A percentile compares a stretch with the other conserved stretches of the same genome.
phyloP scores from a whole-genome alignment of 2,888 invertebrate genomes.

The Allygus modestus region DNA sequence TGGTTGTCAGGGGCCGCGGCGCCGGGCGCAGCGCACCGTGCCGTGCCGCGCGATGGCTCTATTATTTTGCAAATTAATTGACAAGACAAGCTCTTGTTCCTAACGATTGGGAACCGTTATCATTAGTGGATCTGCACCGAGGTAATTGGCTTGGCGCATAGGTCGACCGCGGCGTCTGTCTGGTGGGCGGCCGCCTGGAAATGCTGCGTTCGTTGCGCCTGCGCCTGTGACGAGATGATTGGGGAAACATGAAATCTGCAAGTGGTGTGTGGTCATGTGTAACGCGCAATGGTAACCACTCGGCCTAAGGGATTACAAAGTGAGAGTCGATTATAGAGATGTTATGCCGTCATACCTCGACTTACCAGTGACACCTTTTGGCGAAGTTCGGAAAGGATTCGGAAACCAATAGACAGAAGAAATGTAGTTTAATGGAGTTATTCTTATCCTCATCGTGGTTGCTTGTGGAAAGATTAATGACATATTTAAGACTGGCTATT shows the following conservation, averaged over 20 bases:
- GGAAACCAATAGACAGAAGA: no score
- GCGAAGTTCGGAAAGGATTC: no score
- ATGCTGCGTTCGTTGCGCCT: neutral
- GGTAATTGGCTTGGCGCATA: neutral
- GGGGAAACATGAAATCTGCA: neutral
- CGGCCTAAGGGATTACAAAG: no score
- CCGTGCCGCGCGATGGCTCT: neutral
- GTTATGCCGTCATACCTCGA: no score
- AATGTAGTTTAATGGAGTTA: no score
- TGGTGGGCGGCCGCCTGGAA: neutral
- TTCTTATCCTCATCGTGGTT: no score
- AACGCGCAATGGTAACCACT: no score
- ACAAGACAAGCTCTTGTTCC: constrained; percentile 27
- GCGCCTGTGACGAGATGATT: neutral
- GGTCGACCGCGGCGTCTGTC: neutral
- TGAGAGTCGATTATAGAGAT: no score
- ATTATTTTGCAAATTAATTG: constrained; percentile 34
- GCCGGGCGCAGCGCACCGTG: neutral
- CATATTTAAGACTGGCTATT: no score
- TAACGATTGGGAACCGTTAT: constrained; percentile 43
- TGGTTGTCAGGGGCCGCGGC: neutral
- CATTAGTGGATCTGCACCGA: constrained; percentile 23
- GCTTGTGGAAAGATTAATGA: no score
- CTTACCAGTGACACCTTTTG: no score
- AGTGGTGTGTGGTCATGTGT: no score